Percentiles rank a stretch among this genome's conserved stretches.
phyloP scores from a whole-genome alignment of 2,797 vertebrate species.

The Arremon brunneinucha region DNA sequence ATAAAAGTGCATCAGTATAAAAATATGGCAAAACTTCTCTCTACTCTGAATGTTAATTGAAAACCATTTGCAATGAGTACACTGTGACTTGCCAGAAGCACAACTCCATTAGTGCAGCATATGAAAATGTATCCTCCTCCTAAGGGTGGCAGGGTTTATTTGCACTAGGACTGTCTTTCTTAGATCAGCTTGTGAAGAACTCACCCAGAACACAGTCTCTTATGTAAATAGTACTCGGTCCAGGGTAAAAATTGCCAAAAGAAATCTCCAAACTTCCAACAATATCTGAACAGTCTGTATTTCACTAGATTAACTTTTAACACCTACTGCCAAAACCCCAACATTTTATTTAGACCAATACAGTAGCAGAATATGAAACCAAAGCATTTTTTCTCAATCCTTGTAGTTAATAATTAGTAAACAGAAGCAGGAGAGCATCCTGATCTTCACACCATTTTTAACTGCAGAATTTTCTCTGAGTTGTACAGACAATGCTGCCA shows the following conservation, averaged over 20 bases:
- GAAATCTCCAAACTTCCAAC: neutral
- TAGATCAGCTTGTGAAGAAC: neutral
- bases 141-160: neutral
- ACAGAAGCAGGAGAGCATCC: neutral
- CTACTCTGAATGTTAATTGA: neutral
- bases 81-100: neutral
- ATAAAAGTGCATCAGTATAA: neutral
- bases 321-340: neutral
- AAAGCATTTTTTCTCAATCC: neutral
- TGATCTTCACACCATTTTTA: neutral
- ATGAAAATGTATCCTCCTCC: neutral
- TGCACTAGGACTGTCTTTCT: neutral
- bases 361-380: neutral
- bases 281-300: neutral
- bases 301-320: neutral
- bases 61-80: neutral
- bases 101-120: neutral
- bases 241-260: neutral
- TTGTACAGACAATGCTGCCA: neutral
- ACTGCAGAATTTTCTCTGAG: neutral
- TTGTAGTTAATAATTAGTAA: neutral
- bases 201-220: neutral
- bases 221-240: neutral
- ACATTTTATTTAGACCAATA: neutral
- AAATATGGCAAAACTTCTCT: neutral